Percentiles rank a stretch among this genome's conserved stretches.
phyloP scores from a whole-genome alignment of 2,113 vertebrate species.

The Myocastor coypus region DNA sequence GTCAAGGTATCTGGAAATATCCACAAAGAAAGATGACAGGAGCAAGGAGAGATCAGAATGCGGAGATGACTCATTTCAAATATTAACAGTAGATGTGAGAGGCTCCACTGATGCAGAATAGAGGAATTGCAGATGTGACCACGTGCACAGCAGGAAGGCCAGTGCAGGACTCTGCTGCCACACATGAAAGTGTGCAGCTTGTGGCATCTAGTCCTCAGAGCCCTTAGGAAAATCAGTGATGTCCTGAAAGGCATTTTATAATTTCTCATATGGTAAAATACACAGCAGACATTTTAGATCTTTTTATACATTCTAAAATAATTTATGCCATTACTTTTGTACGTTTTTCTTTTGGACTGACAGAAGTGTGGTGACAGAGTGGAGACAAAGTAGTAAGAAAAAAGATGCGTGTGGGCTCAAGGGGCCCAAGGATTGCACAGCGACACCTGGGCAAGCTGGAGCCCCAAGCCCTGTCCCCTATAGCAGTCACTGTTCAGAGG shows the following conservation, averaged over 20 bases:
- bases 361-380: not conserved
- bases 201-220: not conserved
- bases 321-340: not conserved
- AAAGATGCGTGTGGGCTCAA: not conserved
- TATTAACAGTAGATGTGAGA: not conserved
- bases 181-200: not conserved
- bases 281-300: not conserved
- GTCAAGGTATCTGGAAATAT: not conserved
- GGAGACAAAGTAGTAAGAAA: not conserved
- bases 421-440: not conserved
- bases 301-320: constrained; percentile 46
- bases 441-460: not conserved
- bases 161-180: not conserved
- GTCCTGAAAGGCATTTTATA: not conserved
- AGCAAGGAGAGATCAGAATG: not conserved
- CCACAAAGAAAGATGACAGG: not conserved
- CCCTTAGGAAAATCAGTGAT: not conserved
- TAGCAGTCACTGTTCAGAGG: too few species aligned
- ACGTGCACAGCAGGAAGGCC: not conserved
- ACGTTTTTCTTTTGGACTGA: not conserved
- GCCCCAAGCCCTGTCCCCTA: not conserved
- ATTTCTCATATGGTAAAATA: not conserved
- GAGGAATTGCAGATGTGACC: not conserved
- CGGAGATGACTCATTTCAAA: not conserved
- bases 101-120: not conserved